Conservation (phyloP, 2,113 vertebrate species). For the Myrmecophaga tridactyla region DNA sequence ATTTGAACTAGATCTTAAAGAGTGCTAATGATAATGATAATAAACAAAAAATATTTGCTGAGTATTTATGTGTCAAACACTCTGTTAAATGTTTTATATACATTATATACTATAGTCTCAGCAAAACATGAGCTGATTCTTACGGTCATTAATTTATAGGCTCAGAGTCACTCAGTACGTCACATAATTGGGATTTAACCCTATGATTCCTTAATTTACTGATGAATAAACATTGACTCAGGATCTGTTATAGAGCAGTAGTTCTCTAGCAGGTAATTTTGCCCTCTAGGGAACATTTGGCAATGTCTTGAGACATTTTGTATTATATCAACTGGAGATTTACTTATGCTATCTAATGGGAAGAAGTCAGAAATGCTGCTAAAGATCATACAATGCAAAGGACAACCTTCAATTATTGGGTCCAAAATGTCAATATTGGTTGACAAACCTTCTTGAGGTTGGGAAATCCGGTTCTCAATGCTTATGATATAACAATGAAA, state of each 20-base stretch:
- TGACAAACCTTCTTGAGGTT: neutral
- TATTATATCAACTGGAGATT: neutral
- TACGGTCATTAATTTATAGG: neutral
- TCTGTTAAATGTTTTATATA: neutral
- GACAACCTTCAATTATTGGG: neutral
- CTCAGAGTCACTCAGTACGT: neutral
- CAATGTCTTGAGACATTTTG: neutral
- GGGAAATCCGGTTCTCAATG: neutral
- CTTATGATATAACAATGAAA: neutral
- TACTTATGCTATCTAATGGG: neutral
- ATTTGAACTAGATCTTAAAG: neutral
- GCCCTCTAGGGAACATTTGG: neutral
- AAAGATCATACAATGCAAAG: neutral
- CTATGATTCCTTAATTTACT: neutral
- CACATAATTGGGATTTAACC: neutral
- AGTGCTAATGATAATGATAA: neutral
- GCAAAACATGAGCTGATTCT: neutral
- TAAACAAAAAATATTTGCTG: neutral
- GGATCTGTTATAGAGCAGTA: neutral
- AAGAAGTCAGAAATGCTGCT: neutral
- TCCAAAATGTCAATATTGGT: neutral
- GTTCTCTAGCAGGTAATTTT: neutral
- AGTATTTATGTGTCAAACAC: neutral
- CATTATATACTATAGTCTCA: neutral
- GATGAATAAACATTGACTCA: neutral